Conservation (phyloP, 2,797 vertebrate species). For the Emydoidea blandingii region DNA sequence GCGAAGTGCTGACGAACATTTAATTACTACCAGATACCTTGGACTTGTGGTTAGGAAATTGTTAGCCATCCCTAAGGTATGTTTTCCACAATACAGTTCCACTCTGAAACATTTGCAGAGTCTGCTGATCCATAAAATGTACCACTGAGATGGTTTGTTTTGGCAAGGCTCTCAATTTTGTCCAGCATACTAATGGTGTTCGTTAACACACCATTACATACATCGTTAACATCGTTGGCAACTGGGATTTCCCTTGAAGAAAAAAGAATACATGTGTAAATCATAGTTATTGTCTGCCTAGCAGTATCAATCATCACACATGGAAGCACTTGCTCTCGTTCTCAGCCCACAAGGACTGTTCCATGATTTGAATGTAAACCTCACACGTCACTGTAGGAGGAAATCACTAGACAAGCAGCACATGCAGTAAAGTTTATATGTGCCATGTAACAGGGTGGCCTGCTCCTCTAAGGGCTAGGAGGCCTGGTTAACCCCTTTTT, state of each 20-base stretch:
- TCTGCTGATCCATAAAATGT: slow-evolving; percentile 79
- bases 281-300: slow-evolving; percentile 73
- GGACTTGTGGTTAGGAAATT: slow-evolving; percentile 64
- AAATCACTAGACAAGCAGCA: neutral
- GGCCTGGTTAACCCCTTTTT: neutral
- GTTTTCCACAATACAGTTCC: slow-evolving; percentile 60
- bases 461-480: neutral
- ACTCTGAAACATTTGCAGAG: slow-evolving; percentile 70
- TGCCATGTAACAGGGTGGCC: neutral
- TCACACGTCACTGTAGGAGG: neutral
- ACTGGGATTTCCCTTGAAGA: slow-evolving; percentile 79
- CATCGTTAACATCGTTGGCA: slow-evolving; percentile 83
- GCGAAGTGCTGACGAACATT: slow-evolving; percentile 49
- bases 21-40: slow-evolving; percentile 81
- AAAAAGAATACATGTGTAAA: slow-evolving; percentile 77
- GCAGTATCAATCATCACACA: slow-evolving; percentile 72
- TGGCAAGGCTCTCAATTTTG: slow-evolving; percentile 81
- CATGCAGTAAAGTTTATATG: accelerated
- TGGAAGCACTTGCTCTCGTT: slow-evolving; percentile 54
- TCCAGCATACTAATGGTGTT: slow-evolving; percentile 79
- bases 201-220: slow-evolving; percentile 85
- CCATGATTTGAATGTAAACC: neutral
- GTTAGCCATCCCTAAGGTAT: slow-evolving; percentile 61
- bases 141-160: slow-evolving; percentile 79
- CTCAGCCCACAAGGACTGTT: slow-evolving; percentile 9